These are phyloP conservation scores for Andinoacara biseriatus DNA, from an alignment of 2,113 vertebrate species.

Conservation along the genomic window DNA sequence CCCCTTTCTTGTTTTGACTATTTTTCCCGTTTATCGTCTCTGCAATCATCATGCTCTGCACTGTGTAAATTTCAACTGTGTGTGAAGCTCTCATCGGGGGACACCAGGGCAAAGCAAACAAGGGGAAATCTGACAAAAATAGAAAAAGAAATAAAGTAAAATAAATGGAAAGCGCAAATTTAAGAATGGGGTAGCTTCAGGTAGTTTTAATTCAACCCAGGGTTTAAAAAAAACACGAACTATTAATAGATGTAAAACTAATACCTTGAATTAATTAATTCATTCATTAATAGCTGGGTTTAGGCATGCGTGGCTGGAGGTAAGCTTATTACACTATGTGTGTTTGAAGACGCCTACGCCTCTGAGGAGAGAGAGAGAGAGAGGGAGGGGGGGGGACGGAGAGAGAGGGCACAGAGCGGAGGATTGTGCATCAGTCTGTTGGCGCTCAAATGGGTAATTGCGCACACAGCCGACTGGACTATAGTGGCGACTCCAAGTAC, in stretches of 20 bases:
- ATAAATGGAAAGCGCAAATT: neutral
- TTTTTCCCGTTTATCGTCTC: neutral
- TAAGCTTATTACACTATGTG: slow-evolving; percentile 18
- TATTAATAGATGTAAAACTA: neutral
- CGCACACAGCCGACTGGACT: slow-evolving; percentile 58
- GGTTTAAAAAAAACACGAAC: neutral
- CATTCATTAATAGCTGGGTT: neutral
- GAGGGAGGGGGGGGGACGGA: neutral
- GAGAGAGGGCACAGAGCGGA: slow-evolving; percentile 16
- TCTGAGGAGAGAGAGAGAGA: neutral
- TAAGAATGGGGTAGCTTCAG: neutral
- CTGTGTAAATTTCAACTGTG: neutral
- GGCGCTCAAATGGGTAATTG: slow-evolving; percentile 65
- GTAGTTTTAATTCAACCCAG: neutral
- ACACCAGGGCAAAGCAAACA: neutral
- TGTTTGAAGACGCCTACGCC: slow-evolving; percentile 54
- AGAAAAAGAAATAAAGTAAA: neutral
- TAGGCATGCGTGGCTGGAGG: neutral
- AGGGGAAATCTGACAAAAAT: neutral
- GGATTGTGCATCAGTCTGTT: slow-evolving; percentile 47
- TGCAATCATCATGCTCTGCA: neutral
- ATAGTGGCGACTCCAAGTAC: slow-evolving; percentile 52
- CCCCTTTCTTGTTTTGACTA: neutral
- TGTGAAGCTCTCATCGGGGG: neutral
- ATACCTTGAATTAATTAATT: neutral